Percentiles rank a stretch among this genome's conserved stretches.
Evolutionary conservation across 2,797 vertebrate species (phyloP).

Genomic region (Antrozous pallidus): DNA sequence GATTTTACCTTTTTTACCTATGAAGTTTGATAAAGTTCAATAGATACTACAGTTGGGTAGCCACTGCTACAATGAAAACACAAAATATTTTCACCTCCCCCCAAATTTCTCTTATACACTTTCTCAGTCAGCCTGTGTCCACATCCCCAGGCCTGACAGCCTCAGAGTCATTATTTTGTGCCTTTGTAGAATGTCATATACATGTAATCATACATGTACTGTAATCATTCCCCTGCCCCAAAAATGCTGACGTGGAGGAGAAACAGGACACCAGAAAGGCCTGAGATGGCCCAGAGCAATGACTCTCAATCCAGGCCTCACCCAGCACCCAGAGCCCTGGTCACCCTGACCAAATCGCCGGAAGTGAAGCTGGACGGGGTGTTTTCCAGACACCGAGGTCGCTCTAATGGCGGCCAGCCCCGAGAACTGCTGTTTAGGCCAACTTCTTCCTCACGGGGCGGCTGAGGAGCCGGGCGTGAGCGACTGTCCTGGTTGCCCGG

Average conservation of each 20-base stretch:
- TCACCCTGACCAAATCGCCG: background rate
- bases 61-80: background rate
- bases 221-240: too few relatives aligned
- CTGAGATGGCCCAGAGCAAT: background rate
- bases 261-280: background rate
- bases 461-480: background rate
- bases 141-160: background rate
- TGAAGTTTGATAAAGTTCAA: background rate
- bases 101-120: background rate
- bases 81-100: background rate
- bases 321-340: background rate
- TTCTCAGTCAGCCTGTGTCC: background rate
- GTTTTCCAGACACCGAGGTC: background rate
- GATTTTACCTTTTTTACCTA: background rate
- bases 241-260: too few relatives aligned
- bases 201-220: background rate
- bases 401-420: background rate
- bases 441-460: background rate
- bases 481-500: background rate
- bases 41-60: background rate
- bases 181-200: background rate
- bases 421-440: background rate
- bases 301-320: background rate
- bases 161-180: background rate
- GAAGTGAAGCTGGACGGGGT: background rate